Base-by-base conservation (phyloP, 92 coral and sea anemone genomes). In the Zoanthus gigantus region DNA sequence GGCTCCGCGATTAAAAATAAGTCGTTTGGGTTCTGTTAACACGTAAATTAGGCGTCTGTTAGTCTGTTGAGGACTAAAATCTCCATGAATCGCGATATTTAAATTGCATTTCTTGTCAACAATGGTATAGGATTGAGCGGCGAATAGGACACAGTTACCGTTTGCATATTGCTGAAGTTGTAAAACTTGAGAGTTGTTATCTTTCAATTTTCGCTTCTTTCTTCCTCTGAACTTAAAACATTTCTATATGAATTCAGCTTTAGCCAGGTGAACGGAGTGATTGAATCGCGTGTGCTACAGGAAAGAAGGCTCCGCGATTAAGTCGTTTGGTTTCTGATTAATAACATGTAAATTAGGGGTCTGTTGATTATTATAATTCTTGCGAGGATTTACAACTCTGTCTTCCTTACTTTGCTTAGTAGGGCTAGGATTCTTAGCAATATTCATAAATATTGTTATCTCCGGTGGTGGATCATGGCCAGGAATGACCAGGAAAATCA, bases 381-480 rank as follows among this genome's bases (percentile, higher is more conserved):
- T 14, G 63, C 66, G 66, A 58, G 11, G 66, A 58, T 58, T 13
- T 58, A 58, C 7, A 58, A 58, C 18, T 58, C 18, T 13, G 66
- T 14, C 66, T 10, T 58, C 66, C 7, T 18, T 58, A 58, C 66
- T 58, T 58, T 58, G 66, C 56, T 50, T 50, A 50, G 56, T 11
- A 50, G 56, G 56, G 56, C 56, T 7, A 50, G 56, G 56, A 50
- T 50, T 50, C 23, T 17, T 60, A 60, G 66, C 28, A 58, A 58
- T 58, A 58, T 53, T n/a, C 66, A 58, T 23, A 23, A 23, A 23
- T 58, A 58, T 58, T 14, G 76, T 71, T 71, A 71, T 71, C 17
- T 71, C 76, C 44, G 30, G 44, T 16, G 76, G 76, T 71, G 76
- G 76, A 71, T 71, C 76, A 71, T 71, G 76, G 8, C 76, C 76